Evolutionary conservation across 2,797 vertebrate species (phyloP), one percentile per base, ranked within the genome.

Genomic region (Euphonia xanthogaster): DNA sequence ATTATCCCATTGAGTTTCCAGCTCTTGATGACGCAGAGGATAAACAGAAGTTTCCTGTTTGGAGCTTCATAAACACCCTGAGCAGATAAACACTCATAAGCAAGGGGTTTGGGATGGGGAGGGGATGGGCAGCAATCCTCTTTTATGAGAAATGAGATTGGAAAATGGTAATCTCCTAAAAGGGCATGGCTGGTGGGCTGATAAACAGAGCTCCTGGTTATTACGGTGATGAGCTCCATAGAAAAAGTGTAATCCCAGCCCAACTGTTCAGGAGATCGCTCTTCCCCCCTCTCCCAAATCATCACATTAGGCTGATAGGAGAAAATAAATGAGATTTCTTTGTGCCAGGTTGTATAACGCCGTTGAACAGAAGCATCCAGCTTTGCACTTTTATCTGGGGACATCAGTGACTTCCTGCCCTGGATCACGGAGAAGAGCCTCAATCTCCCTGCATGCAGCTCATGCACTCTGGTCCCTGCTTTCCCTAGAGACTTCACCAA

Each of bases 61-160:
- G 37, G 45, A 70, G 90, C 91, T 94, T 95, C 94, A 97, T 94
- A 91, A 95, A 94, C 81, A 95, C 91, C 79, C 84, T 50, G 70
- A 91, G 97, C 73, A 96, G 97, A 97, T 96, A 95, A 97, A 95
- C 12, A 24, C 62, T 78, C 67, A 30, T 81, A 89, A 91, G 84
- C 48, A 8, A 96, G 57, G 91, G 93, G 90, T 90, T 94, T 71
- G 57, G 75, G 70, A 68, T 2, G 2, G 71, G 65, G 75, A 67
- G 39, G 70, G 94, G 97, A 93, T 45, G 42, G 94, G 87, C 88
- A 21, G 75, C 97, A 98, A 98, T 98, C 98, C 98, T 98, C 98
- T 98, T 98, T 98, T 96, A 95, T 88, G 72, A 94, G 95, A 98
- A 98, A 98, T 97, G 95, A 96, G 97, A 98, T 98, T 98, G 98